Percentiles rank a stretch among this genome's conserved stretches.
Evolutionary conservation across 2,888 invertebrate genomes (phyloP).

Genomic region (Drosophila parthenogenetica): DNA sequence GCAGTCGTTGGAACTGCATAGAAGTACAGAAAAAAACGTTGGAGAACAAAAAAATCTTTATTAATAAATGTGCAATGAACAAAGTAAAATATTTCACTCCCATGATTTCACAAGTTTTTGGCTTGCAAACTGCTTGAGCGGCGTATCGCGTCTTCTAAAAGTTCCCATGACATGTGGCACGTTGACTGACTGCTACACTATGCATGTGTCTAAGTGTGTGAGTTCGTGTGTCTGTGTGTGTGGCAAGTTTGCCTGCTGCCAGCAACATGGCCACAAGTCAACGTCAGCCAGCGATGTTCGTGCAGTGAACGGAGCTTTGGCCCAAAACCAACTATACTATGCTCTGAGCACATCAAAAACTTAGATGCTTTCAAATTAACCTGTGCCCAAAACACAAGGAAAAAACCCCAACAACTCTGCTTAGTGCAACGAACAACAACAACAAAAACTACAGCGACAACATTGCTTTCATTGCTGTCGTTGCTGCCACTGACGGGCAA

Average conservation of each 20-base stretch:
- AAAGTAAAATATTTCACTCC: constrained; percentile 77
- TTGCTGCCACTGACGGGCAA: constrained; percentile 36
- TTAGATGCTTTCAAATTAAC: constrained; percentile 75
- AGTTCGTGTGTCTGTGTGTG: constrained; percentile 12
- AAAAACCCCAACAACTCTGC: constrained; percentile 28
- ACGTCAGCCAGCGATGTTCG: constrained; percentile 50
- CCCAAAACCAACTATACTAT: constrained; percentile 13
- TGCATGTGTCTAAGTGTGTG: constrained; percentile 4
- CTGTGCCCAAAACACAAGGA: constrained; percentile 44
- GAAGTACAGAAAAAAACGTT: constrained; percentile 19
- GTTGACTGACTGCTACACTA: constrained; percentile 40
- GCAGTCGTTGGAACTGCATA: constrained; percentile 19
- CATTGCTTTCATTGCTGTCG: constrained; percentile 44
- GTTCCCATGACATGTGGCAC: constrained; percentile 76
- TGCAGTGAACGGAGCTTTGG: constrained; percentile 27
- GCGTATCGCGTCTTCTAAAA: constrained; percentile 56
- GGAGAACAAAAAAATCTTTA: constrained; percentile 53
- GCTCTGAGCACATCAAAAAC: constrained; percentile 63
- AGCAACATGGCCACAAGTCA: constrained; percentile 63
- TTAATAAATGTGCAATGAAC: constrained; percentile 73
- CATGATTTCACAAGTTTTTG: constrained; percentile 73
- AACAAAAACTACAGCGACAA: neutral
- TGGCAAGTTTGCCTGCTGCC: constrained; percentile 36
- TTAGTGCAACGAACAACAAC: neutral
- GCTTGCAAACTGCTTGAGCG: constrained; percentile 43